Percentiles rank a stretch among this genome's conserved stretches.
Conservation (phyloP, 2,797 vertebrate species). For the Paratrypauchen microcephalus region DNA sequence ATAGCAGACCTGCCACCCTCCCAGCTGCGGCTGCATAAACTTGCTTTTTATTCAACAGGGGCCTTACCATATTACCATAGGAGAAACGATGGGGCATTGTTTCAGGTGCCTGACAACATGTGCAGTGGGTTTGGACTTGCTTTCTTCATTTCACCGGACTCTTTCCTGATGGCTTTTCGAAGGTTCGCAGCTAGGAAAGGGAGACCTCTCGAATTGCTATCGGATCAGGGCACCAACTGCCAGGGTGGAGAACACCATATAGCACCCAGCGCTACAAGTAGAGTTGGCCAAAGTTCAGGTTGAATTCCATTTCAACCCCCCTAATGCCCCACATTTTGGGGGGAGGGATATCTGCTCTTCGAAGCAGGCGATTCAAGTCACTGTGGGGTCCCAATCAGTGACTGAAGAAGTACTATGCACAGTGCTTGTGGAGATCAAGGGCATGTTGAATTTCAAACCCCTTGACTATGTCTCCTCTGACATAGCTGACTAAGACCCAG, state of each 20-base stretch:
- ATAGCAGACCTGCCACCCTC: constrained; percentile 8
- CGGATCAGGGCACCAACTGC: constrained; percentile 1
- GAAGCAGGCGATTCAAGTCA: neutral
- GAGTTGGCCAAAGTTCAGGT: neutral
- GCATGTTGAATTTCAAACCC: neutral
- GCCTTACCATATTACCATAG: neutral
- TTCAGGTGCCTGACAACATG: constrained; percentile 5
- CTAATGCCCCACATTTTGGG: neutral
- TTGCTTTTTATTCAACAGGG: neutral
- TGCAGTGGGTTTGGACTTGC: neutral
- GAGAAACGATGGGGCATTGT: constrained; percentile 17
- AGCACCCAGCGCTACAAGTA: neutral
- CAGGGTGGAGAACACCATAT: neutral
- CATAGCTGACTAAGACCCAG: neutral
- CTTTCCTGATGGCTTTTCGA: neutral
- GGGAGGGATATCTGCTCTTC: neutral
- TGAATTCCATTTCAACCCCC: neutral
- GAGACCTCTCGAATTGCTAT: neutral
- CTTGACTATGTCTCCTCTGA: neutral
- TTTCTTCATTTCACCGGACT: neutral
- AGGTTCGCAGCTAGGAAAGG: neutral
- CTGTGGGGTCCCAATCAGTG: neutral
- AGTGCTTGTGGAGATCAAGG: neutral
- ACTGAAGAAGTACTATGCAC: neutral
- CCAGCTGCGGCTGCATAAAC: constrained; percentile 1